Percentiles rank a stretch among this genome's conserved stretches.
phyloP scores from a whole-genome alignment of 2,113 vertebrate species.

The Pyrgilauda ruficollis region DNA sequence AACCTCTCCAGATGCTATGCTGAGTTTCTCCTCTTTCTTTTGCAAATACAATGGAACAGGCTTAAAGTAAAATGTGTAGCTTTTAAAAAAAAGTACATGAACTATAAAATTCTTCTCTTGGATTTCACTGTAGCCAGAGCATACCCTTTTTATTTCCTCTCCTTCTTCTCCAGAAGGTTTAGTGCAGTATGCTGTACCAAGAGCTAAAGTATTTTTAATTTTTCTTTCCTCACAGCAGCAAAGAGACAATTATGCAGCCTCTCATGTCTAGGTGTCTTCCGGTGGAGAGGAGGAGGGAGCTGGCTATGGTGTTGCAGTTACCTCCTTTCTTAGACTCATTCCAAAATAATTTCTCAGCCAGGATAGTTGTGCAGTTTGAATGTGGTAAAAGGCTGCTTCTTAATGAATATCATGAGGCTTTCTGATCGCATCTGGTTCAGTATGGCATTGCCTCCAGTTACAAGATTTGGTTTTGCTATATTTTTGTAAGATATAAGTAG shows the following conservation, averaged over 20 bases:
- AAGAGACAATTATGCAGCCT: neutral
- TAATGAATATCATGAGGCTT: neutral
- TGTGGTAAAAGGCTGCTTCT: neutral
- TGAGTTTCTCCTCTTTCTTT: conserved; percentile 27
- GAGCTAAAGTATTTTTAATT: neutral
- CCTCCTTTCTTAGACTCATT: neutral
- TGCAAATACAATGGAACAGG: neutral
- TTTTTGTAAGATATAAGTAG: neutral
- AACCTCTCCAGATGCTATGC: neutral
- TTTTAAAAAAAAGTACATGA: neutral
- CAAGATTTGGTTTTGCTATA: neutral
- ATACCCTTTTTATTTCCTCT: neutral
- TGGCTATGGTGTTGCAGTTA: neutral
- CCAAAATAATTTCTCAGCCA: neutral
- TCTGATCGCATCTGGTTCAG: neutral
- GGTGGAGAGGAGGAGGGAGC: neutral
- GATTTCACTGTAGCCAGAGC: neutral
- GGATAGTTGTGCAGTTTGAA: neutral
- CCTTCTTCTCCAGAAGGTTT: neutral
- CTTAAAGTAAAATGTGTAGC: neutral
- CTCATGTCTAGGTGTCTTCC: neutral
- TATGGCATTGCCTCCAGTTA: neutral
- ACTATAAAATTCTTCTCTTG: neutral
- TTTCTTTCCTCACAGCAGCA: neutral
- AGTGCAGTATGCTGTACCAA: neutral